Evolutionary conservation across 2,888 invertebrate species (phyloP), one percentile per base, ranked within the genome.

Genomic region (Ormia ochracea): DNA sequence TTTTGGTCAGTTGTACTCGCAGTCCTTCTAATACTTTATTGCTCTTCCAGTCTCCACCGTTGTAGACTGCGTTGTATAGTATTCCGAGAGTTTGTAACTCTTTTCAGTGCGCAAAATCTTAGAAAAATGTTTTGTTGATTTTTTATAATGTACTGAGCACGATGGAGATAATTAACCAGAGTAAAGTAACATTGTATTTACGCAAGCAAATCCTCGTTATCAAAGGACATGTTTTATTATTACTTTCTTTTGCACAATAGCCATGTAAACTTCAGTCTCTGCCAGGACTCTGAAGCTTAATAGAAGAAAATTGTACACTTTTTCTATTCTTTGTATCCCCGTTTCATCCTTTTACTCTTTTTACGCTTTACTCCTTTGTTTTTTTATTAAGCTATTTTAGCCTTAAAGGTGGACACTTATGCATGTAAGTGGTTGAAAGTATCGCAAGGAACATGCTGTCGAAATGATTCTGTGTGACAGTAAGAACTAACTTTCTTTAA

Each of bases 181-280:
- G 48, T 66, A 66, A 66, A 76, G 80, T 63, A 61, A 61, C 63
- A 68, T 72, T 56, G 63, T 70, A 76, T 80, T 80, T 80, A 80
- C 80, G 80, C 80, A 80, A 80, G 80, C 76, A 80, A 76, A 68
- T 73, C 50, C 76, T 80, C 68, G 73, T 80, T 80, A 80, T 68
- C 80, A 80, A 80, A 80, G 80, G 80, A 80, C 80, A 76, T 68
- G 66, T 72, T 63, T 66, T 54, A 28, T 74, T 48, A 38, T 65
- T 61, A 9, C 17, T 63, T 41, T 41, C 7, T 38, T 68, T 28
- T 36, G 28, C n/a, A 70, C 31, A 70, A 31, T 21, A 59, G 14
- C 12, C 41, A 70, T 28, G 38, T 38, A 59, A 50, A 70, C 38
- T 48, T 10, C 28, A 9, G 28, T 26, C 26, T 31, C 41, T 50